Base-by-base conservation (phyloP, 2,797 vertebrate species). In the Denticeps clupeoides region DNA sequence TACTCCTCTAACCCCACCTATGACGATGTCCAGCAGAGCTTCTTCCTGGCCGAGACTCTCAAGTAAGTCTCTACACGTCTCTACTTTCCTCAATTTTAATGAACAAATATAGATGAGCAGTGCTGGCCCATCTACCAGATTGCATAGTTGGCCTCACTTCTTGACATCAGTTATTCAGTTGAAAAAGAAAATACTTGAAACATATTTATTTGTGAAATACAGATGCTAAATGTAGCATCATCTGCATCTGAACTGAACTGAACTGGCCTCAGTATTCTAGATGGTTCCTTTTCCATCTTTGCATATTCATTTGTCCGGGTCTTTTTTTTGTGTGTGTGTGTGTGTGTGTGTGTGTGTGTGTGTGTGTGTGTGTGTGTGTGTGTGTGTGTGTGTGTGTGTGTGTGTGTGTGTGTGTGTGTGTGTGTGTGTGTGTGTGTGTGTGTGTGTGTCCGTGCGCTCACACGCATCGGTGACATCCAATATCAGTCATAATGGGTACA, bases 11-110 rank as follows among this genome's bases (percentile, higher is more conserved):
- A 83, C 58, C 94, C 94, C 12, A 85, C 87, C 0, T 94, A 95
- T 2, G 94, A 99, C 0, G 94, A 99, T 0, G 94, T 99, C 33
- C 94, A 99, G 78, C 94, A 99, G 78, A 99, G 94, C 73, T 99
- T 99, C 84, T 99, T 99, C 73, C 84, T 99, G 55, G 93, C 94
- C 7, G 94, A 99, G 76, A 99, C 94, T 3, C 86, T 99, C 54
- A 99, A 99, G 94, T 98, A 84, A 88, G 90, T 33, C 12, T 46
- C 28, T 25, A 4, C 8, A 13, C 12, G 25, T 15, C n/a, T 4
- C 40, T 12, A 18, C 27, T 15, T 16, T 19, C 2, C 27, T n/a
- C n/a, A n/a, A n/a, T n/a, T n/a, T n/a, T n/a, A n/a, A n/a, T n/a
- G n/a, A n/a, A n/a, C n/a, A n/a, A n/a, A n/a, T n/a, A n/a, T n/a